Base-by-base conservation (phyloP, 2,797 vertebrate genomes). In the Acestrorhynchus altus region DNA sequence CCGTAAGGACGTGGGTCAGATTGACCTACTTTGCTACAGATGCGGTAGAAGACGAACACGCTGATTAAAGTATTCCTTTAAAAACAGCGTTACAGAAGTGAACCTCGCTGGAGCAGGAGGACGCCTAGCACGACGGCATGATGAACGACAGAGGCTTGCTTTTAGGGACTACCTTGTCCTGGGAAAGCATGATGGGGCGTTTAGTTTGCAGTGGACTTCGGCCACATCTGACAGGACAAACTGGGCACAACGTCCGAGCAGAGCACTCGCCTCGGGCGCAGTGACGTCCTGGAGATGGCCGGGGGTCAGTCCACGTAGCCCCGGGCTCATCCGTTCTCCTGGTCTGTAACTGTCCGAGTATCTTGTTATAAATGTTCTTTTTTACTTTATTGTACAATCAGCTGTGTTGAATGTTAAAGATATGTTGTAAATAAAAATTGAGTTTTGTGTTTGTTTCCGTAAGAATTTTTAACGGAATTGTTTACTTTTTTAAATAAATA, bases 371-470 rank as follows among this genome's bases (percentile, higher is more conserved):
- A 42, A 22, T 54, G 56, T 80, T 65, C 72, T 52, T 76, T 75
- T 81, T 77, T 81, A 59, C 51, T 47, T 61, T 69, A 59, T 18
- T 52, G 13, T 71, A 71, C 22, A 52, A 40, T 20, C 57, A 15
- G 16, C 1, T 35, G 44, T 65, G 63, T 54, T 49, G 26, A 28
- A 46, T 28, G 20, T 63, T 54, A 18, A 44, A 57, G 13, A 72
- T 22, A 22, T 81, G 49, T 68, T 81, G 40, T 74, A 78, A 84
- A 84, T 84, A 84, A 84, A 81, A 63, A 40, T 49, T 24, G 31
- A 24, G 54, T 54, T 66, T 79, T 65, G 44, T 78, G 42, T 66
- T 4, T 6, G 44, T 46, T 26, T 70, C 40, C 5, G 7, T 20
- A 10, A 20, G 9, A n/a, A 8, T 4, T 40, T 65, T 16, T 46